Percentiles rank a stretch among this genome's conserved stretches.
Evolutionary conservation across 2,797 vertebrate species (phyloP).

Genomic region (Enteromius afrohamiltoni): DNA sequence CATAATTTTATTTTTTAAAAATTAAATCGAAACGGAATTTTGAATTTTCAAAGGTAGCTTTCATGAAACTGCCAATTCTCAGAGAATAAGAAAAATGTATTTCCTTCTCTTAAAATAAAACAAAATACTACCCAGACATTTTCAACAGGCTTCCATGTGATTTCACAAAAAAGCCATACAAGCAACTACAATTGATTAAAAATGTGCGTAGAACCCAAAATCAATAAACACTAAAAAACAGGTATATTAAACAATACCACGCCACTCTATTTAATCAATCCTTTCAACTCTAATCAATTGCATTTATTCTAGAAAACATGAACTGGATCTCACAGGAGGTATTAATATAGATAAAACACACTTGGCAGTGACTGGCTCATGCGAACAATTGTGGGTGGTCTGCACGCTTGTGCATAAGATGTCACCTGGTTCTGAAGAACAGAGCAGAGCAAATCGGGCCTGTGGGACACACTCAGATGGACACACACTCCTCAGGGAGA

Average conservation of each 20-base stretch:
- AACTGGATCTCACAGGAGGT: conserved; percentile 9
- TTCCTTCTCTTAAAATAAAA: neutral
- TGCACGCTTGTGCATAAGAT: neutral
- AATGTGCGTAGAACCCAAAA: neutral
- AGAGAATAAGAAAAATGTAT: neutral
- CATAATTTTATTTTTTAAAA: too few species aligned
- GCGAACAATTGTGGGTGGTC: conserved; percentile 23
- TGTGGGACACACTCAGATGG: conserved; percentile 16
- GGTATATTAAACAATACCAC: neutral
- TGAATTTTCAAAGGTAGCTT: neutral
- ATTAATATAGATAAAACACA: conserved; percentile 19
- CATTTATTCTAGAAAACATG: neutral
- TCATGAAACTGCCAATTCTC: neutral
- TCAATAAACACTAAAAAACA: neutral
- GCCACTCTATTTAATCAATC: neutral
- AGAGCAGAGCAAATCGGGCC: neutral
- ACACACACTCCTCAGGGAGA: conserved; percentile 38
- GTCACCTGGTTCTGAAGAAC: neutral
- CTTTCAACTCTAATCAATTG: neutral
- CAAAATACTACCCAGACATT: neutral
- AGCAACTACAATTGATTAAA: neutral
- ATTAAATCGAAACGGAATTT: too few species aligned
- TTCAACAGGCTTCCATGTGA: neutral
- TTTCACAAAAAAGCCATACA: neutral
- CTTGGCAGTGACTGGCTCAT: neutral